Base-by-base conservation (phyloP, 2,888 invertebrate species). In the Drosophila buzzatii region DNA sequence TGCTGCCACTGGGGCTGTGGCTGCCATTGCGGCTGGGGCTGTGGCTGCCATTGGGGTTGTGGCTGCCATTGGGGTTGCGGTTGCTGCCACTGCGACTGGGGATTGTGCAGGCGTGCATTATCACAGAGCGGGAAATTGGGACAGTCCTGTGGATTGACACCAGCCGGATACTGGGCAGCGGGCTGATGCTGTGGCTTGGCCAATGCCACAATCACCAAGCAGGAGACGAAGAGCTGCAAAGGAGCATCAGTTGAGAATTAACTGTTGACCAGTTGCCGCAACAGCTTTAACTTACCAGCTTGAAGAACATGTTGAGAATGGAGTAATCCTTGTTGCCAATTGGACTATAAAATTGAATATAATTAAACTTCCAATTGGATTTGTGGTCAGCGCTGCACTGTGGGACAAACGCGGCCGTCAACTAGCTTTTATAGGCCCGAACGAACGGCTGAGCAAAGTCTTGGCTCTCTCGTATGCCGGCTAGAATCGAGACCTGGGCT, bases 61-160 rank as follows among this genome's bases (percentile, higher is more conserved):
- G 90, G 80, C 81, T 76, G 76, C 76, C 92, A 92, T 65, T 92
- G 91, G 44, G 89, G 92, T 20, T 81, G 81, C 16, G 76, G 91
- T 80, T 60, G 87, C 69, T 83, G 86, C 92, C 92, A 92, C 70
- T 91, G 91, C 45, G 92, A 79, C 42, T 91, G 91, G 41, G 91
- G 91, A 81, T 87, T 92, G 77, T 93, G 93, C 76, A 94, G 82
- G 37, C 93, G 90, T n/a, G 91, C 92, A 84, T 94, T 94, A 91
- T 94, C 94, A 91, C 94, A 94, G 91, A 93, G 92, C 77, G 94
- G 94, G 77, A 94, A 94, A 80, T 92, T 92, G 78, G 94, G 94
- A 76, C 94, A 94, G 73, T 93, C 92, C 79, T 91, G 90, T 63
- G 94, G 94, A 91, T 93, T 93, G 20, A 94, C 93, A 55, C 94